phyloP scores from a whole-genome alignment of 2,797 vertebrate genomes.

The Esox lucius region DNA sequence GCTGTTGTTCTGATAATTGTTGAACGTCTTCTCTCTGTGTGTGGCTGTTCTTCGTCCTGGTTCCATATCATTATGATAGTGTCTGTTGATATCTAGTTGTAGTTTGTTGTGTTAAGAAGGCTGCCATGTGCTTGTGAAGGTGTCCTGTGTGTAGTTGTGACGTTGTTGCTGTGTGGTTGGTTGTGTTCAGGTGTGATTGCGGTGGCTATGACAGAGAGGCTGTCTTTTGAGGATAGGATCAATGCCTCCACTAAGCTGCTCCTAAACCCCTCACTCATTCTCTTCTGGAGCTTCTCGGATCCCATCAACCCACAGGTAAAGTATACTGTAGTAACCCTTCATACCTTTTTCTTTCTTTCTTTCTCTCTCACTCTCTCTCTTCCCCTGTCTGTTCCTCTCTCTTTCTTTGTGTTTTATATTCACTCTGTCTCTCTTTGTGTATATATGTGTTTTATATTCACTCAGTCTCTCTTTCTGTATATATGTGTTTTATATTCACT shows the following conservation, averaged over 20 bases:
- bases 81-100: too few species aligned
- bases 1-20: neutral
- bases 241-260: constrained; percentile 61
- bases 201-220: constrained; percentile 73
- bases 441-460: too few species aligned
- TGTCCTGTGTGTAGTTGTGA: neutral
- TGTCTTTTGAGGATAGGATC: constrained; percentile 66
- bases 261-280: constrained; percentile 75
- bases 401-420: too few species aligned
- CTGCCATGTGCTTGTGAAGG: too few species aligned
- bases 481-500: too few species aligned
- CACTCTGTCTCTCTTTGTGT: neutral
- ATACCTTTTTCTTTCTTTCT: neutral
- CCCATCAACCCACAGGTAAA: constrained; percentile 84
- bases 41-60: neutral
- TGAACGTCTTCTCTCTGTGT: too few species aligned
- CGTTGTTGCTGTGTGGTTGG: constrained; percentile 11
- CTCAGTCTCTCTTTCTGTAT: too few species aligned
- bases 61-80: too few species aligned
- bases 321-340: neutral
- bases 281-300: constrained; percentile 86
- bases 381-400: neutral
- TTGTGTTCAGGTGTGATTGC: constrained; percentile 81
- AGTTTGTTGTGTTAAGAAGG: too few species aligned
- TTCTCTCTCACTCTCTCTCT: neutral